phyloP scores from a whole-genome alignment of 2,113 vertebrate species.

The Lepisosteus oculatus region DNA sequence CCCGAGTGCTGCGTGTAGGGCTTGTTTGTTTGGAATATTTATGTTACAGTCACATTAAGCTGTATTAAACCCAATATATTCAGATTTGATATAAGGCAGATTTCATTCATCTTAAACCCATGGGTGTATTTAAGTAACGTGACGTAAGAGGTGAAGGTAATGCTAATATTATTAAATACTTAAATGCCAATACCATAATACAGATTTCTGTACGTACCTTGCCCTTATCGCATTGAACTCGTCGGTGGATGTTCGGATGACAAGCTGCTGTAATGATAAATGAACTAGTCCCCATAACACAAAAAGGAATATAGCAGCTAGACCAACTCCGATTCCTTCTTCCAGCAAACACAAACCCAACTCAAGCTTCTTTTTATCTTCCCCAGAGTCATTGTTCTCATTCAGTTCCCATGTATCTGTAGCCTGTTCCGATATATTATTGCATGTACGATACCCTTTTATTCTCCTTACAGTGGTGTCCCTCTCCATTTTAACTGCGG shows the following conservation, averaged over 20 bases:
- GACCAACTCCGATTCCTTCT: constrained; percentile 51
- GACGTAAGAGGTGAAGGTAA: no score
- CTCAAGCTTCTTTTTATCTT: constrained; percentile 55
- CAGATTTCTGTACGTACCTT: constrained; percentile 47
- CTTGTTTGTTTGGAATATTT: no score
- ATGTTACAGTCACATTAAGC: no score
- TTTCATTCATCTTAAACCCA: no score
- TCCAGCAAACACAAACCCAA: constrained; percentile 51
- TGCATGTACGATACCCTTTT: constrained; percentile 39
- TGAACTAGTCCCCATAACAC: constrained; percentile 66
- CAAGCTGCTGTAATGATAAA: constrained; percentile 64
- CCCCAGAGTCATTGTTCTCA: constrained; percentile 44
- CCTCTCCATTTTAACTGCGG: constrained; percentile 61
- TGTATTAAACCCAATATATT: no score
- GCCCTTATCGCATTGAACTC: constrained; percentile 64
- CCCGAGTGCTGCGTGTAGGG: no score
- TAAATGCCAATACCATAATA: no score
- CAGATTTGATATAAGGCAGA: no score
- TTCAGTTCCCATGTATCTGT: constrained; percentile 19
- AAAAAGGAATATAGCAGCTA: constrained; percentile 60
- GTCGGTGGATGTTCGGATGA: constrained; percentile 55
- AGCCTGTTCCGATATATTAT: constrained; percentile 20
- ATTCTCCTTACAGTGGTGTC: constrained; percentile 62
- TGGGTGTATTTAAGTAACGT: no score
- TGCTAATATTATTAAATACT: no score